These are phyloP conservation scores for Drosophila demipolita DNA, from an alignment of 2,888 invertebrate genomes.

Conservation along the genomic window DNA sequence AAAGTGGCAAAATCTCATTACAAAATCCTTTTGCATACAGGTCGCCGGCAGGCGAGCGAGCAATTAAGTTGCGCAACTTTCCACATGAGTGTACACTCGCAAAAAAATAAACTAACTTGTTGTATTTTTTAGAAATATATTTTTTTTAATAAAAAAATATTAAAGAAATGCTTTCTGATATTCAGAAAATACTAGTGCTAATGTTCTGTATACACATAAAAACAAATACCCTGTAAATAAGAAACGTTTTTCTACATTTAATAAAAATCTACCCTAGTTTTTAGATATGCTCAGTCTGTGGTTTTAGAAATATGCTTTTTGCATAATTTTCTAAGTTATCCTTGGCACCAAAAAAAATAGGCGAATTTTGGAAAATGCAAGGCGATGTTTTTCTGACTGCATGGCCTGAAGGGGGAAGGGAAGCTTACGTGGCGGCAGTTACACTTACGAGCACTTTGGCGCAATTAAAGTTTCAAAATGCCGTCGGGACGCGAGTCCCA, in stretches of 20 bases:
- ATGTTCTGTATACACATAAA: background rate
- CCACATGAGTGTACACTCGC: conserved; percentile 9
- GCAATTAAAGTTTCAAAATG: conserved; percentile 65
- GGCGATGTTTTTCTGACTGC: background rate
- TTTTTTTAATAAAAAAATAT: background rate
- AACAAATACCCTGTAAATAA: background rate
- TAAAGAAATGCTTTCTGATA: background rate
- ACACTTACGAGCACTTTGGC: conserved; percentile 53
- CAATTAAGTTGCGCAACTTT: conserved; percentile 46
- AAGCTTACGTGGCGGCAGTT: conserved; percentile 13
- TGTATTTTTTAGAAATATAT: background rate
- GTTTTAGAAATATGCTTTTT: background rate
- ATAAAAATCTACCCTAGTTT: background rate
- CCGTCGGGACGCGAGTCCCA: conserved; percentile 46
- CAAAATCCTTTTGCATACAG: conserved; percentile 53
- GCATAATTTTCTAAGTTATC: background rate
- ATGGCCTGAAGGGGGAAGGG: background rate
- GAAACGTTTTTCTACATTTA: background rate
- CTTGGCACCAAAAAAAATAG: background rate
- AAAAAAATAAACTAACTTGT: background rate
- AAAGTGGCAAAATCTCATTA: conserved; percentile 49
- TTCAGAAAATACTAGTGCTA: background rate
- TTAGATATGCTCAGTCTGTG: background rate
- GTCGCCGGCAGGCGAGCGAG: conserved; percentile 28
- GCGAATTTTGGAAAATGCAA: background rate